These are phyloP conservation scores for Cephus nigrinus DNA, from an alignment of 2,888 invertebrate genomes.

Conservation along the genomic window DNA sequence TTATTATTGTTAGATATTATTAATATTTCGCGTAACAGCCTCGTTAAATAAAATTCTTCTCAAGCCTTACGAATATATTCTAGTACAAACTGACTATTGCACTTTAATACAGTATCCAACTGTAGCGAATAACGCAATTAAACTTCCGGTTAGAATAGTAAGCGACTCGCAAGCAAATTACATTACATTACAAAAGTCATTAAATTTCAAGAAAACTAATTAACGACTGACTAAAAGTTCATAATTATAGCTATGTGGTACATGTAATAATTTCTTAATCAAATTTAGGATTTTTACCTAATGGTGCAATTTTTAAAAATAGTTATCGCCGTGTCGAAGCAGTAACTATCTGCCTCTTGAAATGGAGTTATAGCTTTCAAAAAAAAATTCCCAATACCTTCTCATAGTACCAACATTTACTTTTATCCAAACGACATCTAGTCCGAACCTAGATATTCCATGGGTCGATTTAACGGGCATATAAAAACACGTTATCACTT, in stretches of 20 bases:
- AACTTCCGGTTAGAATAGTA: not conserved
- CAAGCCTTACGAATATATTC: not conserved
- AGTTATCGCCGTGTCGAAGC: not conserved
- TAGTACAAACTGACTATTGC: not conserved
- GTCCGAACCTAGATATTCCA: not conserved
- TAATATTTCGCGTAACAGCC: not conserved
- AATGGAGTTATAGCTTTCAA: not conserved
- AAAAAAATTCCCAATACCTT: not conserved
- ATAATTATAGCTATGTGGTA: not conserved
- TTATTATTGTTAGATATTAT: too few species aligned
- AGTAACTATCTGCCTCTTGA: not conserved
- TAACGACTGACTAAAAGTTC: not conserved
- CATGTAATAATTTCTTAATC: not conserved
- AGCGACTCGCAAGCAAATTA: not conserved
- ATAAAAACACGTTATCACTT: not conserved
- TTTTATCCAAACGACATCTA: not conserved
- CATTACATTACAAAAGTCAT: too few species aligned
- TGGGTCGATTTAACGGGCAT: not conserved
- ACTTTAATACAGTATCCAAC: not conserved
- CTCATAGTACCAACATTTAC: not conserved
- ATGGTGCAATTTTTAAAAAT: not conserved
- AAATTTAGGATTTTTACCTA: not conserved
- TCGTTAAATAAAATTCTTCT: not conserved
- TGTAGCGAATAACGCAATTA: not conserved
- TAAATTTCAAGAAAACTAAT: not conserved